Base-by-base conservation (phyloP, 2,797 vertebrate genomes). In the Craterocephalus amniculus region DNA sequence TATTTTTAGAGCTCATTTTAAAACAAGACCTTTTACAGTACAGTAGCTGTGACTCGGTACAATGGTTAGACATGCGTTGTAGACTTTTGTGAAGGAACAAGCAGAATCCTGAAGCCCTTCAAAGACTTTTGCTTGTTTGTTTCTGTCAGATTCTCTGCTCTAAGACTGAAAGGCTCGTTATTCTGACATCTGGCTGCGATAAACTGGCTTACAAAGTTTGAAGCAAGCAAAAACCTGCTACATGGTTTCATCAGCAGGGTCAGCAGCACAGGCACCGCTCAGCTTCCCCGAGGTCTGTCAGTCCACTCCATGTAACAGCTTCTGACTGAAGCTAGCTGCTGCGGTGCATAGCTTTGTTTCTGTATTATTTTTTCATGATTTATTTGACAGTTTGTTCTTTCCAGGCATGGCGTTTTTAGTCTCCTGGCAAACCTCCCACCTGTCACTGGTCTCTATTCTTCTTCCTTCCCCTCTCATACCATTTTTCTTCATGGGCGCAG, bases 391-490 rank as follows among this genome's bases (percentile, higher is more conserved):
- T 63, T 60, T 76, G 13, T 70, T 76, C 58, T 72, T 67, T 62
- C 40, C 85, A 97, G 96, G 97, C 35, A 97, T 97, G 96, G 96
- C 96, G 0, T 98, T 45, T 45, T 98, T 3, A 96, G 96, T 0
- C 92, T 98, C 43, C 87, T 97, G 85, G 97, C 96, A 70, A 97
- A 94, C 63, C 95, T 98, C 13, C 97, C 96, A 27, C 95, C 96
- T 0, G 95, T 97, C 89, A 98, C 96, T 0, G 97, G 96, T 20
- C 95, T 99, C 85, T 97, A 98, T 84, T 97, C 96, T 7, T 98
- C 96, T 56, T 97, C 98, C 16, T 88, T 99, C 96, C 84, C 96
- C 96, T 1, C 87, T 98, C 85, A 87, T 97, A 70, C 83, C 94
- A 3, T 97, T 97, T 81, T 93, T 98, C 89, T 96, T 98, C 92